Evolutionary conservation across 2,888 invertebrate species (phyloP).

Genomic region (Napeogenes sylphis): DNA sequence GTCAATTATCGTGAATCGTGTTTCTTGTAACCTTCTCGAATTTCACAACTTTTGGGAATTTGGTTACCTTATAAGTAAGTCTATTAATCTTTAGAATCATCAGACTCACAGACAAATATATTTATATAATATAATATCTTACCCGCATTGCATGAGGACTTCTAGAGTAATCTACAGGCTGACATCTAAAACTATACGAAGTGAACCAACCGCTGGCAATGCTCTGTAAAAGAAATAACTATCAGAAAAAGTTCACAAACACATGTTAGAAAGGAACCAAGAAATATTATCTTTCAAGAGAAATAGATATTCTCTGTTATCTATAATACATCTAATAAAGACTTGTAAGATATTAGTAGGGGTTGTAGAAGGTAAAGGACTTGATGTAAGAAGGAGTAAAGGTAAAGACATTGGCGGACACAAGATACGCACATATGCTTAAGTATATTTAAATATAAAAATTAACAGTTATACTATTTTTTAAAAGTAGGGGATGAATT

Average conservation of each 20-base stretch:
- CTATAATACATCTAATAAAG: too few species aligned
- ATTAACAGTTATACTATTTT: too few species aligned
- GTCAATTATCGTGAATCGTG: constrained; percentile 9
- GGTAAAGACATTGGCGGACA: too few species aligned
- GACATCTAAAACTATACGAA: constrained; percentile 88
- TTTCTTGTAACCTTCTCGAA: constrained; percentile 9
- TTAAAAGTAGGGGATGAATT: too few species aligned
- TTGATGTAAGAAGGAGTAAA: too few species aligned
- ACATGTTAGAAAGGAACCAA: background rate
- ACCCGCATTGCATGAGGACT: constrained; percentile 84
- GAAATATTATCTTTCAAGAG: background rate
- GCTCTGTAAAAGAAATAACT: constrained; percentile 64
- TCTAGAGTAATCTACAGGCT: constrained; percentile 91
- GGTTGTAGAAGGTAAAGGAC: too few species aligned
- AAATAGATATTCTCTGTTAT: constrained; percentile 1
- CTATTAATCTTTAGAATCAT: background rate
- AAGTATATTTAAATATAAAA: too few species aligned
- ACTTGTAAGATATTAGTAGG: too few species aligned
- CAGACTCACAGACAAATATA: background rate
- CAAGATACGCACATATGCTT: too few species aligned
- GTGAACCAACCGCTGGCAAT: constrained; percentile 86
- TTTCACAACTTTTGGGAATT: constrained; percentile 6
- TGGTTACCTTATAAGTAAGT: background rate
- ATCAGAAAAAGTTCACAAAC: constrained; percentile 6
- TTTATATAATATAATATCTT: constrained; percentile 38